These are phyloP conservation scores for Tretioscincus oriximinensis DNA, from an alignment of 2,113 vertebrate species.

Conservation along the genomic window DNA sequence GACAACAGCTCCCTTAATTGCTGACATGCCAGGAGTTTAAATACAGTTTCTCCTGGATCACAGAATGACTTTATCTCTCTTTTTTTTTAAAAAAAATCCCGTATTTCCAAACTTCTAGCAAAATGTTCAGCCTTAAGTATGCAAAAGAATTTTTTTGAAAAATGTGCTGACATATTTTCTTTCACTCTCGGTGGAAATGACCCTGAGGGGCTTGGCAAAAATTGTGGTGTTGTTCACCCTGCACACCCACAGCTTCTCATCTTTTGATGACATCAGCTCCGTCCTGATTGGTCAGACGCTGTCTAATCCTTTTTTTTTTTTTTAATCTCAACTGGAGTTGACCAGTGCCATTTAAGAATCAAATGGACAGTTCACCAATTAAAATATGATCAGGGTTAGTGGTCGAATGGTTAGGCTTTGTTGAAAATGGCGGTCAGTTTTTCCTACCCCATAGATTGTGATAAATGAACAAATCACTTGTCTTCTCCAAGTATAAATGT, in stretches of 20 bases:
- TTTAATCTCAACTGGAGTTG: background rate
- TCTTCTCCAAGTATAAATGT: background rate
- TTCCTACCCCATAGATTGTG: background rate
- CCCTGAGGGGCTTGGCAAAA: background rate
- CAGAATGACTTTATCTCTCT: background rate
- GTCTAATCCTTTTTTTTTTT: background rate
- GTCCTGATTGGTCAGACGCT: background rate
- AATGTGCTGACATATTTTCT: background rate
- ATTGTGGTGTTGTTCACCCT: background rate
- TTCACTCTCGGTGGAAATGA: background rate
- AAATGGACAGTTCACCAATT: background rate
- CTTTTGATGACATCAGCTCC: background rate
- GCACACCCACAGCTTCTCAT: background rate
- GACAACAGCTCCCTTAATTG: background rate
- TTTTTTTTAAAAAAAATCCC: background rate
- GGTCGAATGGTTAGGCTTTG: background rate
- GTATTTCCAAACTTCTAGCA: background rate
- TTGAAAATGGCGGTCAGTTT: background rate
- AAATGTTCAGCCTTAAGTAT: constrained; percentile 2
- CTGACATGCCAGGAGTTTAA: background rate
- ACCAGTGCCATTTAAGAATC: background rate
- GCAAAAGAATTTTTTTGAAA: background rate
- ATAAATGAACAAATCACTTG: background rate
- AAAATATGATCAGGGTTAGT: background rate
- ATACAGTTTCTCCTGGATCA: background rate